Percentiles rank a stretch among this genome's conserved stretches.
Conservation (phyloP, 1,140 invertebrate genomes). For the Hycleus phaleratus region DNA sequence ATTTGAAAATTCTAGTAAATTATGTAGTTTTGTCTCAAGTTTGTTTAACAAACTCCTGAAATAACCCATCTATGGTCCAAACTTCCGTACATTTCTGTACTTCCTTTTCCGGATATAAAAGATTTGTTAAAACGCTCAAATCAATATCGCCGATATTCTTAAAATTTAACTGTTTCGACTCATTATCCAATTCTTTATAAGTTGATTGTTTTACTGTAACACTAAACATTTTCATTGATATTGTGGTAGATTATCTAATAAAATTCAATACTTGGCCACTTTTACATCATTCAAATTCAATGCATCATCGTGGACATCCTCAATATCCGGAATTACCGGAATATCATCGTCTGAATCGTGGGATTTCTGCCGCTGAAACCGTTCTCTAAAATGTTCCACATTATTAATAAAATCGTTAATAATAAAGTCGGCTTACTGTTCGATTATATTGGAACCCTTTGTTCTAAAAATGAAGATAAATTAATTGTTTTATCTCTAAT, state of each 20-base stretch:
- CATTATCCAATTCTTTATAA: conserved; percentile 35
- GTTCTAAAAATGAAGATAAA: conserved; percentile 13
- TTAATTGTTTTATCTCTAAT: neutral
- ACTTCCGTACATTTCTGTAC: conserved; percentile 30
- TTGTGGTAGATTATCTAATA: neutral
- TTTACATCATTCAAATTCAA: conserved; percentile 31
- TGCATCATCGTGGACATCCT: conserved; percentile 36
- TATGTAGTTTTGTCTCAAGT: neutral
- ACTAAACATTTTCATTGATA: conserved; percentile 18
- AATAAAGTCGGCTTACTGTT: conserved; percentile 25
- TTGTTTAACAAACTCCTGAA: conserved; percentile 28
- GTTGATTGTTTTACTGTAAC: conserved; percentile 34
- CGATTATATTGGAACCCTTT: conserved; percentile 32
- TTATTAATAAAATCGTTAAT: neutral
- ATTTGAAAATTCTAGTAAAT: no score
- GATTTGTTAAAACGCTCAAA: conserved; percentile 31
- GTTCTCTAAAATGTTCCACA: conserved; percentile 23
- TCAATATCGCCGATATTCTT: conserved; percentile 35
- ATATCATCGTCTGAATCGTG: conserved; percentile 34
- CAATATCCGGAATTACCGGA: conserved; percentile 39
- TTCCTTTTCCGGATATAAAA: conserved; percentile 33
- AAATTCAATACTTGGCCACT: conserved; percentile 14
- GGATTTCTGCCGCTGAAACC: conserved; percentile 28
- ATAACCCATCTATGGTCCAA: conserved; percentile 36
- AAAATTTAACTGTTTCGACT: conserved; percentile 27